Evolutionary conservation across 2,888 invertebrate species (phyloP).

Genomic region (Andrena haemorrhoa): DNA sequence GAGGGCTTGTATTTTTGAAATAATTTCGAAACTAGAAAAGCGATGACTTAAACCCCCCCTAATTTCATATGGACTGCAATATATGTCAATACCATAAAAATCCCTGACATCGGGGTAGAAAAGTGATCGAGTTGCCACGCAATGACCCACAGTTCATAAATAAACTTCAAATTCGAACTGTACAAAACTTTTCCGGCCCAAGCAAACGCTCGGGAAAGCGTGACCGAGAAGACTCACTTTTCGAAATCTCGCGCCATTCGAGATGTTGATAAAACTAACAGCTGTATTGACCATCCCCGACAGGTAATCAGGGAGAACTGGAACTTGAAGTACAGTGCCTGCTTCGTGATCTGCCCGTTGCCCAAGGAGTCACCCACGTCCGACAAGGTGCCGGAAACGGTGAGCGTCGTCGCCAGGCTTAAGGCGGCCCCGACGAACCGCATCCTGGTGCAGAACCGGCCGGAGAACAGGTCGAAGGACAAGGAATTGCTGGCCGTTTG

Average conservation of each 20-base stretch:
- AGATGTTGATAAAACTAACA: background rate
- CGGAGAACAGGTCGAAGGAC: conserved; percentile 85
- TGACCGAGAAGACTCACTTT: no score
- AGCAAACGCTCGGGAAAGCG: background rate
- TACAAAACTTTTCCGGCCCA: no score
- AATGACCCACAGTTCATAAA: no score
- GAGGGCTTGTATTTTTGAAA: no score
- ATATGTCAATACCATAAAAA: no score
- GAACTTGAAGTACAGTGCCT: conserved; percentile 96
- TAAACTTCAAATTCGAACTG: no score
- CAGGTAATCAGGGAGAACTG: conserved; percentile 96
- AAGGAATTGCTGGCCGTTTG: conserved; percentile 91
- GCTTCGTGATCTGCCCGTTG: conserved; percentile 93
- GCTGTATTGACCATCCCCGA: background rate
- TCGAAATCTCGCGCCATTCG: no score
- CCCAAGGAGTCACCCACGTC: conserved; percentile 87
- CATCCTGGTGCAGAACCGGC: conserved; percentile 87
- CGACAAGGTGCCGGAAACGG: conserved; percentile 88
- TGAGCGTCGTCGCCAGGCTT: conserved; percentile 89
- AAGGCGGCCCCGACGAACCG: conserved; percentile 89
- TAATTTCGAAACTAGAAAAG: no score
- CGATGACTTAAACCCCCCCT: no score
- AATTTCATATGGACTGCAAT: no score
- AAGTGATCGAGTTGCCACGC: no score
- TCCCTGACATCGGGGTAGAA: no score